A percentile compares a stretch with the other conserved stretches of the same genome.
Evolutionary conservation across 2,113 vertebrate genomes (phyloP).

Genomic region (Siniperca knerii): DNA sequence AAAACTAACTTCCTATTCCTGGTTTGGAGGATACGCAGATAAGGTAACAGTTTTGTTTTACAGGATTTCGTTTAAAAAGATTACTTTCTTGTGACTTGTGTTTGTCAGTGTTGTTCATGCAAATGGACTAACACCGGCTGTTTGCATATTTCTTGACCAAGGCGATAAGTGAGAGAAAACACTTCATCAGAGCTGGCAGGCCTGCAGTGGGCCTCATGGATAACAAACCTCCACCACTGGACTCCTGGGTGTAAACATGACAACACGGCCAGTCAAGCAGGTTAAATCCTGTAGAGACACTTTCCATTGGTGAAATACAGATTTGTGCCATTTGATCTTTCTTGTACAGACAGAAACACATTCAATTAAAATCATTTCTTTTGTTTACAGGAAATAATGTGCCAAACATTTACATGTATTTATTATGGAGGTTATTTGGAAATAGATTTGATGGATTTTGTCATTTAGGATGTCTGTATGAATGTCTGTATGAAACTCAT

Average conservation of each 20-base stretch:
- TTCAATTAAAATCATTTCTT: conserved; percentile 38
- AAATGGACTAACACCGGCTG: conserved; percentile 23
- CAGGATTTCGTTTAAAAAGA: conserved; percentile 4
- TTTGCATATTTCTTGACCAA: conserved; percentile 60
- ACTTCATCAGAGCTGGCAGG: conserved; percentile 85
- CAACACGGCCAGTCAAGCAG: conserved; percentile 27
- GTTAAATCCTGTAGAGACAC: conserved; percentile 59
- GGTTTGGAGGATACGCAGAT: background rate
- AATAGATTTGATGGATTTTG: conserved; percentile 58
- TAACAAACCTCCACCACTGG: conserved; percentile 85
- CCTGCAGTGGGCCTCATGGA: conserved; percentile 87
- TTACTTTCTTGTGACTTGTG: conserved; percentile 5
- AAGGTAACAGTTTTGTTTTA: background rate
- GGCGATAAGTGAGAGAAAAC: conserved; percentile 84
- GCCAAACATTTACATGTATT: conserved; percentile 75
- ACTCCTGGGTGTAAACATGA: conserved; percentile 85
- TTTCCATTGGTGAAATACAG: conserved; percentile 58
- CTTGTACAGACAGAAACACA: conserved; percentile 60
- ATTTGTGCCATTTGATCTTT: conserved; percentile 62
- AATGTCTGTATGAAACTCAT: conserved; percentile 27
- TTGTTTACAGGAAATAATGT: conserved; percentile 70
- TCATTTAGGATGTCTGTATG: conserved; percentile 42
- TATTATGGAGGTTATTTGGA: conserved; percentile 56
- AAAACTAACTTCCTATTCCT: background rate
- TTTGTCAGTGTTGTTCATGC: conserved; percentile 17